These are phyloP conservation scores for Xyrauchen texanus DNA, from an alignment of 2,113 vertebrate species.

Conservation along the genomic window DNA sequence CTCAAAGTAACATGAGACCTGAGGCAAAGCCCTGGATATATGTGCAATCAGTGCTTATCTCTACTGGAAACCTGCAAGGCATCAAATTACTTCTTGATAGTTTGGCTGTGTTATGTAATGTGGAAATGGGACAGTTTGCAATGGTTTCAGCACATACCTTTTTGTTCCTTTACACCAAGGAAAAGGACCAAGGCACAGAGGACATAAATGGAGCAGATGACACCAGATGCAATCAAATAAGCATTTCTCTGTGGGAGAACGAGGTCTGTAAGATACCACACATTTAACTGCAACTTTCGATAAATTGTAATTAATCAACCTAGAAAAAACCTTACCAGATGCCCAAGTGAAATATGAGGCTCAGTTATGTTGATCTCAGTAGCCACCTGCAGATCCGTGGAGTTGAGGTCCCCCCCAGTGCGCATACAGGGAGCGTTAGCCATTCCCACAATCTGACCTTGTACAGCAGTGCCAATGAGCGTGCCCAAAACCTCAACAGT, in stretches of 20 bases:
- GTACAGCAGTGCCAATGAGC: slow-evolving; percentile 89
- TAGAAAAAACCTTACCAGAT: slow-evolving; percentile 75
- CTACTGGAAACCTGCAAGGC: not conserved
- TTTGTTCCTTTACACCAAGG: slow-evolving; percentile 83
- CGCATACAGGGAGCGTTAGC: slow-evolving; percentile 75
- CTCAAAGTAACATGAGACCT: slow-evolving; percentile 23
- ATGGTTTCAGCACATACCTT: slow-evolving; percentile 75
- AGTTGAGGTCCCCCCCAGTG: slow-evolving; percentile 35
- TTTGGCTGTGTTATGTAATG: too few relatives aligned
- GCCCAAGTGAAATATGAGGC: slow-evolving; percentile 62
- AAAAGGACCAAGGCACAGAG: slow-evolving; percentile 82
- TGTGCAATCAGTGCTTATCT: not conserved
- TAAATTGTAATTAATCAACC: not conserved
- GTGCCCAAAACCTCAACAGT: slow-evolving; percentile 92
- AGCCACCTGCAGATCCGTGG: slow-evolving; percentile 29
- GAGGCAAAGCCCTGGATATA: slow-evolving; percentile 15
- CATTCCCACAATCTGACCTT: slow-evolving; percentile 92
- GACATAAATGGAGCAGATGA: slow-evolving; percentile 87
- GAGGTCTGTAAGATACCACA: not conserved
- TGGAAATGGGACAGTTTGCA: not conserved
- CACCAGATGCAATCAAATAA: slow-evolving; percentile 87
- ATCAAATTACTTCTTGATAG: not conserved
- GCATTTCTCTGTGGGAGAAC: slow-evolving; percentile 76
- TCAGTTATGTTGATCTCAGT: slow-evolving; percentile 71
- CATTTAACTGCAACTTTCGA: not conserved